Evolutionary conservation across 2,797 vertebrate species (phyloP).

Genomic region (Crenichthys baileyi): DNA sequence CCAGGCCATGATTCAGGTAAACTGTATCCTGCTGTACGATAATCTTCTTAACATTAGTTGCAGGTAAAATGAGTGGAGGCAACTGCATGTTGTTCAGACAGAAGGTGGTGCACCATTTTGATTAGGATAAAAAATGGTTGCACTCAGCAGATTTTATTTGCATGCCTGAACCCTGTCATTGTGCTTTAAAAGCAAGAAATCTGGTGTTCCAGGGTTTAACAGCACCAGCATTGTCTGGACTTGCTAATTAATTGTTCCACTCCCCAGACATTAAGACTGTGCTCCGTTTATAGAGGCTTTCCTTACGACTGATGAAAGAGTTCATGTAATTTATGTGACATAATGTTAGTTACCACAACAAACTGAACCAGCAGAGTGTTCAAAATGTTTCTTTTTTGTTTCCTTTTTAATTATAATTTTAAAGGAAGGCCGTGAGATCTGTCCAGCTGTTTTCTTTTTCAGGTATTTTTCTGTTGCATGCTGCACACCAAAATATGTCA

Average conservation of each 20-base stretch:
- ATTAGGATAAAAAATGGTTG: background rate
- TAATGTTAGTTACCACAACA: background rate
- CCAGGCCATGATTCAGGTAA: background rate
- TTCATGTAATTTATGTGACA: conserved; percentile 39
- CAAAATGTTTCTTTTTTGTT: no score
- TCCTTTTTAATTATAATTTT: no score
- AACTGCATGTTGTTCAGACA: background rate
- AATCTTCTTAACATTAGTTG: background rate
- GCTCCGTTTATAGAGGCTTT: background rate
- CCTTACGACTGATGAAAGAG: conserved; percentile 1
- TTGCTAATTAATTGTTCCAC: conserved; percentile 19
- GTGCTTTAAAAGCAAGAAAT: conserved; percentile 55
- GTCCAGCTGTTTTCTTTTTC: background rate
- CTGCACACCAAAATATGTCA: conserved; percentile 6
- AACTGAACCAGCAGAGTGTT: no score
- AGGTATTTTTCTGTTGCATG: background rate
- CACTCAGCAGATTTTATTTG: no score
- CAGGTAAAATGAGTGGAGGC: background rate
- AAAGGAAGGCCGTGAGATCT: background rate
- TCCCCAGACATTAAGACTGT: conserved; percentile 9
- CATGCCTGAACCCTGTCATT: background rate
- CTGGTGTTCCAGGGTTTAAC: conserved; percentile 4
- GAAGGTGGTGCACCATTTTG: background rate
- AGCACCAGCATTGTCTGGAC: conserved; percentile 30
- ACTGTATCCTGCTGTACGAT: background rate